These are phyloP conservation scores for Natrix natrix DNA, from an alignment of 2,797 vertebrate genomes.

Conservation along the genomic window DNA sequence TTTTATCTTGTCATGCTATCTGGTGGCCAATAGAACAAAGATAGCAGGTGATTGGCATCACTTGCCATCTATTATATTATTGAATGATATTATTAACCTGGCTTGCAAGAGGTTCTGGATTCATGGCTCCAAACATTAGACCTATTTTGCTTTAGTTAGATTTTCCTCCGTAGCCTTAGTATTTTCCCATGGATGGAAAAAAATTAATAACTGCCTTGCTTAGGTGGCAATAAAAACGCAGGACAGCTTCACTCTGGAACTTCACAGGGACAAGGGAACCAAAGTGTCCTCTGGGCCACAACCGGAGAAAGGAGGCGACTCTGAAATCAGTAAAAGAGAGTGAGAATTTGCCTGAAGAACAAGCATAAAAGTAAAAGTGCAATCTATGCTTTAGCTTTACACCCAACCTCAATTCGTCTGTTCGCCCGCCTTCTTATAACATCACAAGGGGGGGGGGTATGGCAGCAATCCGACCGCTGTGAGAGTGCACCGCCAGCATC, in stretches of 20 bases:
- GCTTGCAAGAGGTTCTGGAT: background rate
- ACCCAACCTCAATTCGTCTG: too few relatives aligned
- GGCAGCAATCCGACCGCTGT: accelerated
- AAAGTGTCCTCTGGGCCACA: background rate
- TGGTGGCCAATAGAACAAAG: background rate
- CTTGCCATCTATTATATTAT: background rate
- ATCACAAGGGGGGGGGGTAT: too few relatives aligned
- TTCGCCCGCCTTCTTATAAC: accelerated
- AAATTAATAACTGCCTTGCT: background rate
- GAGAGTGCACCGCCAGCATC: background rate
- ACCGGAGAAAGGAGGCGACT: background rate
- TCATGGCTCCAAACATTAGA: too few relatives aligned
- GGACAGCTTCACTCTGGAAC: background rate
- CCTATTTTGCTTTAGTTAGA: background rate
- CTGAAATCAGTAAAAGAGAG: background rate
- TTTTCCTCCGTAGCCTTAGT: background rate
- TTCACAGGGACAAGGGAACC: background rate
- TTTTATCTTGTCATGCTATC: background rate
- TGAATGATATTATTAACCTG: background rate
- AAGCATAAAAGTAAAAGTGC: background rate
- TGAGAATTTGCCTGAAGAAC: too few relatives aligned
- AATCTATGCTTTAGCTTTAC: background rate
- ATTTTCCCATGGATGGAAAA: background rate
- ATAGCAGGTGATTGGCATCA: background rate
- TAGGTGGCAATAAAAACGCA: background rate